A percentile compares a stretch with the other conserved stretches of the same genome.
These are phyloP conservation scores for Epinephelus malabaricus DNA, from an alignment of 2,797 vertebrate genomes.

Conservation along the genomic window DNA sequence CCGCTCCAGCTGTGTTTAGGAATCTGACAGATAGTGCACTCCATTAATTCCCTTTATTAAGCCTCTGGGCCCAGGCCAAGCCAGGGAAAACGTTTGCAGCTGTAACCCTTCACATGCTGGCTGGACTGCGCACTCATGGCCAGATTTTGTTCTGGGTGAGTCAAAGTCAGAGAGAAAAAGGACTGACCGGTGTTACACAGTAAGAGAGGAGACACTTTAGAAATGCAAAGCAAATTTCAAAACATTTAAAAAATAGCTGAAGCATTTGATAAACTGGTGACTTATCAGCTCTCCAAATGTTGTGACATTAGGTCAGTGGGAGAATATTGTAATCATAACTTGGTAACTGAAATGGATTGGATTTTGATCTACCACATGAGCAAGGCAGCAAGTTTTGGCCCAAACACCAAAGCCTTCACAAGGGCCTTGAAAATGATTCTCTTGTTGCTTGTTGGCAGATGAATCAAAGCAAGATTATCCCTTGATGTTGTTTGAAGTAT, in stretches of 20 bases:
- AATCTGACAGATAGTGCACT: conserved; percentile 90
- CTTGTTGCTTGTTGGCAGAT: conserved; percentile 84
- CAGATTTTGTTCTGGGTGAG: conserved; percentile 63
- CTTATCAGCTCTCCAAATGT: conserved; percentile 57
- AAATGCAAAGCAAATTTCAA: conserved; percentile 5
- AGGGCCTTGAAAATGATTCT: conserved; percentile 82
- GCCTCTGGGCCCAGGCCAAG: conserved; percentile 85
- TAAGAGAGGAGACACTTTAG: conserved; percentile 10
- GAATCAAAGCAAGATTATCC: conserved; percentile 85
- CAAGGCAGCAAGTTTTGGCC: conserved; percentile 81
- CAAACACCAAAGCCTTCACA: conserved; percentile 80
- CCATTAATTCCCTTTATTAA: conserved; percentile 91
- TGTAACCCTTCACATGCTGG: conserved; percentile 85
- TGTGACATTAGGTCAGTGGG: conserved; percentile 62
- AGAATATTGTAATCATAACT: conserved; percentile 68
- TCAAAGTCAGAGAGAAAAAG: conserved; percentile 39
- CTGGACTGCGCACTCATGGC: conserved; percentile 57
- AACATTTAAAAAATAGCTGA: conserved; percentile 18
- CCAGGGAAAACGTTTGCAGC: conserved; percentile 83
- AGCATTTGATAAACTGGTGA: conserved; percentile 37
- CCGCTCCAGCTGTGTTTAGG: conserved; percentile 90
- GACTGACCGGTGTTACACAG: conserved; percentile 4
- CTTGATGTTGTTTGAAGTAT: conserved; percentile 88
- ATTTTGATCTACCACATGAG: conserved; percentile 76
- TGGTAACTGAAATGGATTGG: conserved; percentile 67